These are phyloP conservation scores for Zaprionus ghesquierei DNA, from an alignment of 1,140 invertebrate species.

Conservation along the genomic window DNA sequence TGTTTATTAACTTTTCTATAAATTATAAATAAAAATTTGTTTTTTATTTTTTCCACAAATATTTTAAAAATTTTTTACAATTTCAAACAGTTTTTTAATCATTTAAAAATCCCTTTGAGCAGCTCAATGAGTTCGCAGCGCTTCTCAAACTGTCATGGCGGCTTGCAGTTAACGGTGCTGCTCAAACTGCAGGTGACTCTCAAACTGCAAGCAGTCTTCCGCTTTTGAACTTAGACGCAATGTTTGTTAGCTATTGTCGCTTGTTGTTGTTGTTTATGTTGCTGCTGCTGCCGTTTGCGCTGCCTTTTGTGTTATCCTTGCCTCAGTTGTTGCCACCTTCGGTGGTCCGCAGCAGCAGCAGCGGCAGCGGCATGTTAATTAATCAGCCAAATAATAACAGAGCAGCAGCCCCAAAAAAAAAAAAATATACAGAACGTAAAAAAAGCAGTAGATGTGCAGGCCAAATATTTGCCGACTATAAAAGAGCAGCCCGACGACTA, in stretches of 20 bases:
- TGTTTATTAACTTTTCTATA: too few species aligned
- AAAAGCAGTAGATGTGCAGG: conserved; percentile 18
- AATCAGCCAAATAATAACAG: conserved; percentile 76
- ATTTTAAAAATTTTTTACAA: background rate
- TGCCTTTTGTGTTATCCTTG: conserved; percentile 40
- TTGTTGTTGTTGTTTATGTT: background rate
- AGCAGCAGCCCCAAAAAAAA: background rate
- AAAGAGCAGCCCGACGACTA: conserved; percentile 46
- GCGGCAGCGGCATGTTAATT: conserved; percentile 70
- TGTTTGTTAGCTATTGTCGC: background rate
- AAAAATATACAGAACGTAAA: conserved; percentile 44
- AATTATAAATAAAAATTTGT: too few species aligned
- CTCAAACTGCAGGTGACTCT: background rate
- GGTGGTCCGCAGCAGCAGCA: conserved; percentile 66
- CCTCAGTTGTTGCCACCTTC: conserved; percentile 37
- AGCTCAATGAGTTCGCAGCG: background rate
- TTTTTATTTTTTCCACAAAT: too few species aligned
- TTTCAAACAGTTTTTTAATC: background rate
- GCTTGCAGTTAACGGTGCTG: too few species aligned
- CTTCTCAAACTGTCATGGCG: background rate
- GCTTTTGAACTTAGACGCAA: background rate
- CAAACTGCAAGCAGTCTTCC: conserved; percentile 10
- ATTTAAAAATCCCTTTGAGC: too few species aligned
- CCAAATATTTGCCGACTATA: conserved; percentile 70
- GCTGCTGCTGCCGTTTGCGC: background rate